A percentile compares a stretch with the other conserved stretches of the same genome.
phyloP scores from a whole-genome alignment of 2,797 vertebrate species.

The Oceanodroma leucorhoa region DNA sequence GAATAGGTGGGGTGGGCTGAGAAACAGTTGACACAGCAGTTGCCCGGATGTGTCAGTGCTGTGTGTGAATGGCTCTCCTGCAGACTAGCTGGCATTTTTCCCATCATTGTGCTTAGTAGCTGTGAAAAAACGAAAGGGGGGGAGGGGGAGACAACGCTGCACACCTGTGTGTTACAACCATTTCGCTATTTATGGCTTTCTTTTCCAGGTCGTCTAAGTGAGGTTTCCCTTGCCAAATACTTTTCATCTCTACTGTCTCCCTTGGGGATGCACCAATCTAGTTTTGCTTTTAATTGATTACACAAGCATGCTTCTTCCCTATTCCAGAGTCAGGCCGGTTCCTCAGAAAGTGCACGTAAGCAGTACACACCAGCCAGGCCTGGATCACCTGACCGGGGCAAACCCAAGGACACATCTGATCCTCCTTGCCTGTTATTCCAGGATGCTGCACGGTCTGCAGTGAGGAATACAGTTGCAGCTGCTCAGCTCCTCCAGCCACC shows the following conservation, averaged over 20 bases:
- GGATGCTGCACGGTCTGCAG: background rate
- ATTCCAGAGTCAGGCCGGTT: background rate
- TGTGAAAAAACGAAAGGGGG: background rate
- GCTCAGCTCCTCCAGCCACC: background rate
- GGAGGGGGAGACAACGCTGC: background rate
- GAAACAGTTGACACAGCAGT: background rate
- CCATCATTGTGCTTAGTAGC: background rate
- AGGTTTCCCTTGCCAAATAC: background rate
- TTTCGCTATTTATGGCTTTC: background rate
- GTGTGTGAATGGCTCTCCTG: background rate
- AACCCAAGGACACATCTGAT: background rate
- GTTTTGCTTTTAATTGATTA: background rate
- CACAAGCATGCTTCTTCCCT: background rate
- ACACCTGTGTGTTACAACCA: background rate
- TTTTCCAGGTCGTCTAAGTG: background rate
- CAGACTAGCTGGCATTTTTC: background rate
- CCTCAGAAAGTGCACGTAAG: background rate
- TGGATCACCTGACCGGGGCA: background rate
- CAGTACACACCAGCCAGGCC: background rate
- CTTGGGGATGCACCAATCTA: background rate
- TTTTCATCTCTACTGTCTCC: background rate
- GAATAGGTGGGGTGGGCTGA: background rate
- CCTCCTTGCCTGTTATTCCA: background rate
- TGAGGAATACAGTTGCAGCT: background rate
- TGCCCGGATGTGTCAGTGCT: background rate